Evolutionary conservation across 53 echinoderm and acorn worm genomes (phyloP).

Genomic region (Apostichopus leukothele): DNA sequence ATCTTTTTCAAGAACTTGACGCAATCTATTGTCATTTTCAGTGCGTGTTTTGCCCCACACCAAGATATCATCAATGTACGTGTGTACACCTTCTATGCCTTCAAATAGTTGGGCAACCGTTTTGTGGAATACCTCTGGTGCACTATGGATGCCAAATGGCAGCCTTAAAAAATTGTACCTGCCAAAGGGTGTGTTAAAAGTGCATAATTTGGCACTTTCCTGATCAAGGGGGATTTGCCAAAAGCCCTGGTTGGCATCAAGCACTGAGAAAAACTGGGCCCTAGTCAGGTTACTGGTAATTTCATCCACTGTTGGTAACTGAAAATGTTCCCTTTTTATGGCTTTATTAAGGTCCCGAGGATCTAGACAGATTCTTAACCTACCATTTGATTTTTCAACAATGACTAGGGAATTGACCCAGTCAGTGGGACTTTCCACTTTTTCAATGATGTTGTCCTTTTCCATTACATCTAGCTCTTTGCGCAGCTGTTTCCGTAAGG

Average conservation of each 20-base stretch:
- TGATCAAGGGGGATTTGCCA: not conserved
- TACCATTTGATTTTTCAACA: constrained; percentile 49
- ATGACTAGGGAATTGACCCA: constrained; percentile 51
- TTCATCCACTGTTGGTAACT: constrained; percentile 51
- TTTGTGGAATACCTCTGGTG: constrained; percentile 39
- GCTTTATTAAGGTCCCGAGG: constrained; percentile 42
- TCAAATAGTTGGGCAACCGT: constrained; percentile 24
- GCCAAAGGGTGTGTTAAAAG: constrained; percentile 18
- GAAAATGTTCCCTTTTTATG: constrained; percentile 52
- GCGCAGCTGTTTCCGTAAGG: constrained; percentile 3
- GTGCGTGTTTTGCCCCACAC: constrained; percentile 21
- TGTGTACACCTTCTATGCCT: not conserved
- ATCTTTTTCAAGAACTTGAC: not conserved
- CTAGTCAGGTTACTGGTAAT: constrained; percentile 6
- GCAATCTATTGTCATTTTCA: constrained; percentile 42
- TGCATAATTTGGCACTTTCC: constrained; percentile 12
- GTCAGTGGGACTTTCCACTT: constrained; percentile 43
- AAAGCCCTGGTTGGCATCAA: not conserved
- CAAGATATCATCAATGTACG: not conserved
- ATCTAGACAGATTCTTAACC: not conserved
- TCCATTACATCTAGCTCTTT: constrained; percentile 46
- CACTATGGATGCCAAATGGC: not conserved
- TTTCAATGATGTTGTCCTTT: not conserved
- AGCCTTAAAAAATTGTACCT: not conserved
- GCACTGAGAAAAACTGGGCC: not conserved